phyloP scores from a whole-genome alignment of 2,888 invertebrate genomes.

The Crematogaster levior region DNA sequence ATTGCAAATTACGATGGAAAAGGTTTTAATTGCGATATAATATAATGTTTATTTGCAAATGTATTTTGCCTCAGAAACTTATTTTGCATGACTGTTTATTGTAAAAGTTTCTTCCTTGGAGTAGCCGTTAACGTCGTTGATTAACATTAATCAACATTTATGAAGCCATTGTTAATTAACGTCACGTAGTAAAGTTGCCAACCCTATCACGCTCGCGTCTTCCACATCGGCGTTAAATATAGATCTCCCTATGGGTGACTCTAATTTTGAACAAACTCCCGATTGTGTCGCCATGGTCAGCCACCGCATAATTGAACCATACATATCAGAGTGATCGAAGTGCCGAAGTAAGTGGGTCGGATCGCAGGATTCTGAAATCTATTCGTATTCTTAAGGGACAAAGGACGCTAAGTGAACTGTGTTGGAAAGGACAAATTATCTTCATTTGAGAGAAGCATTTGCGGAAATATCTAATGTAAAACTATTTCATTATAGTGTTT shows the following conservation, averaged over 20 bases:
- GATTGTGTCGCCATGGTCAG: conserved; percentile 12
- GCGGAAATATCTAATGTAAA: background rate
- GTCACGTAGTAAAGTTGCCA: background rate
- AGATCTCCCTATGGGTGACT: conserved; percentile 8
- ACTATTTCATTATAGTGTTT: background rate
- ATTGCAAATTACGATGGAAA: background rate
- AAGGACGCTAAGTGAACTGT: background rate
- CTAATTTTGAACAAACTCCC: conserved; percentile 6
- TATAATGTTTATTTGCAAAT: background rate
- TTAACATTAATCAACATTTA: conserved; percentile 29
- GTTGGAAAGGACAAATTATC: background rate
- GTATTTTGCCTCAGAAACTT: background rate
- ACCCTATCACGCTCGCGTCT: background rate
- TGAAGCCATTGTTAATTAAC: conserved; percentile 10
- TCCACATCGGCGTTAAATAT: conserved; percentile 27
- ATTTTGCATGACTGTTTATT: background rate
- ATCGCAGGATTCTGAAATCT: background rate
- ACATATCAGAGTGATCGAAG: background rate
- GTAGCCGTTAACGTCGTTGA: background rate
- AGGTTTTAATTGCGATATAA: background rate
- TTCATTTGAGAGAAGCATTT: background rate
- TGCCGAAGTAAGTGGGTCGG: background rate
- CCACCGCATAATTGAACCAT: conserved; percentile 19
- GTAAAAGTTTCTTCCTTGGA: background rate
- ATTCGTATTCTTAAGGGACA: background rate